phyloP scores from a whole-genome alignment of 2,888 invertebrate genomes.

The Hydropsyche betteni region DNA sequence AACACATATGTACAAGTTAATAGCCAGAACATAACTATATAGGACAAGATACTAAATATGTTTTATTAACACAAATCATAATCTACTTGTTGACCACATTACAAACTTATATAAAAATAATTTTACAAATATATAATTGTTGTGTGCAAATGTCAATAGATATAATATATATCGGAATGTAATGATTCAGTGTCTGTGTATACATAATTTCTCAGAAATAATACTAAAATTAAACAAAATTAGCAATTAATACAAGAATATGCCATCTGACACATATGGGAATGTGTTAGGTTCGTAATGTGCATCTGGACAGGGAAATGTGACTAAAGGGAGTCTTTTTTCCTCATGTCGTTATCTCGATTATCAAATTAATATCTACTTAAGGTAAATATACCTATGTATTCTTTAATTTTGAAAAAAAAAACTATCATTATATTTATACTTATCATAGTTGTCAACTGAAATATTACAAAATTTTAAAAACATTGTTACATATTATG shows the following conservation, averaged over 20 bases:
- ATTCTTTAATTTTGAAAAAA: no score
- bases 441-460: no score
- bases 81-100: slow-evolving; percentile 46
- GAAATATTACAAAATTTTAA: no score
- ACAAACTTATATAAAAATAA: slow-evolving; percentile 47
- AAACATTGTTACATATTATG: no score
- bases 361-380: neutral
- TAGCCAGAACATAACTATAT: slow-evolving; percentile 50
- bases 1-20: slow-evolving; percentile 50
- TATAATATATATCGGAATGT: slow-evolving; percentile 48
- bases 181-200: slow-evolving; percentile 48
- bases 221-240: slow-evolving; percentile 59
- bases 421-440: no score
- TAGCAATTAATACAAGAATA: slow-evolving; percentile 52
- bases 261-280: slow-evolving; percentile 48
- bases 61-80: slow-evolving; percentile 48
- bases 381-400: neutral
- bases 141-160: slow-evolving; percentile 21
- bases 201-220: slow-evolving; percentile 63
- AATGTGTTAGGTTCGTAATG: slow-evolving; percentile 36
- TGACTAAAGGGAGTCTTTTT: slow-evolving; percentile 56
- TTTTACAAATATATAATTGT: slow-evolving; percentile 35
- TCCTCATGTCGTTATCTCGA: slow-evolving; percentile 26
- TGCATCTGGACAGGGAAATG: slow-evolving; percentile 41
- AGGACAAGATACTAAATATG: slow-evolving; percentile 46